Conservation (phyloP, 2,113 vertebrate genomes). For the Tichodroma muraria region DNA sequence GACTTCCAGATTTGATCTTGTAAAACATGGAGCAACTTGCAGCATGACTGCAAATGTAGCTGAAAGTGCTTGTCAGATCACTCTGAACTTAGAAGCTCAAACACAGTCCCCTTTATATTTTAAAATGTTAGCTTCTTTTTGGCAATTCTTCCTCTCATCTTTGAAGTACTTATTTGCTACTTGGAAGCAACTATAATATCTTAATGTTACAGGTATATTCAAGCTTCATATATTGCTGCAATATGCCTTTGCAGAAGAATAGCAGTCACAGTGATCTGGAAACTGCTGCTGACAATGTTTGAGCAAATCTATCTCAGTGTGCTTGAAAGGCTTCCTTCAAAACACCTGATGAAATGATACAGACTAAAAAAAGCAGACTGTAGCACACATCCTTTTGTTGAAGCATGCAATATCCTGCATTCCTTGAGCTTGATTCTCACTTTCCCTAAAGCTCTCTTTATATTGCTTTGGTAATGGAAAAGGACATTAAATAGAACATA, state of each 20-base stretch:
- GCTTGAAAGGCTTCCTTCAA: not conserved
- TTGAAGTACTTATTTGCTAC: not conserved
- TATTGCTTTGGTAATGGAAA: not conserved
- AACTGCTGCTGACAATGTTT: not conserved
- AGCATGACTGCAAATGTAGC: not conserved
- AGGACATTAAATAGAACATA: not conserved
- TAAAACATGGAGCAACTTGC: not conserved
- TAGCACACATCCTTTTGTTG: not conserved
- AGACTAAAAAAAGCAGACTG: not conserved
- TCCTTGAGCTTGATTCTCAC: conserved; percentile 20
- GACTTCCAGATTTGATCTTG: not conserved
- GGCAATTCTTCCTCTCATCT: not conserved
- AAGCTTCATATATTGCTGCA: not conserved
- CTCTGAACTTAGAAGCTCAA: not conserved
- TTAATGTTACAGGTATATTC: not conserved
- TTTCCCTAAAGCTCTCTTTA: not conserved
- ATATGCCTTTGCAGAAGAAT: not conserved
- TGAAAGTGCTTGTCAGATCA: not conserved
- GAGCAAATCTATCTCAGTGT: not conserved
- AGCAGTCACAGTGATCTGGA: not conserved
- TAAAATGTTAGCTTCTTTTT: not conserved
- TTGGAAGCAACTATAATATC: not conserved
- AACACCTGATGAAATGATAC: not conserved
- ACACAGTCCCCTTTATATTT: not conserved
- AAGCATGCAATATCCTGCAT: conserved; percentile 3